Percentiles rank a stretch among this genome's conserved stretches.
phyloP scores from a whole-genome alignment of 1,140 invertebrate genomes.

The Mylabris phalerata region DNA sequence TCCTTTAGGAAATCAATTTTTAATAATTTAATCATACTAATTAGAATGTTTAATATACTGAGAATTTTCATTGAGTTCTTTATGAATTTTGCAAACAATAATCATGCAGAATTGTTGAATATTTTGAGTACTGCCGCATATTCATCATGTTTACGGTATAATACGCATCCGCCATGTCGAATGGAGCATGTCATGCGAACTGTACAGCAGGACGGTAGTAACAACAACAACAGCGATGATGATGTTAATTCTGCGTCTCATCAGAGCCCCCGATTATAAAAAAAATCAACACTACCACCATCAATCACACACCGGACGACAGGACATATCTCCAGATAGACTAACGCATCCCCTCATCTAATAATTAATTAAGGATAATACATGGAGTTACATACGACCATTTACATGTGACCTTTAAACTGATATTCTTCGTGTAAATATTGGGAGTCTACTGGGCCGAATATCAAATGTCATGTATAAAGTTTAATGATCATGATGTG shows the following conservation, averaged over 20 bases:
- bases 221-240: slow-evolving; percentile 3
- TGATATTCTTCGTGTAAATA: neutral
- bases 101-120: neutral
- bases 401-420: slow-evolving; percentile 15
- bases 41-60: neutral
- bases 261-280: slow-evolving; percentile 13
- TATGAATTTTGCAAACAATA: neutral
- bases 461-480: slow-evolving; percentile 3
- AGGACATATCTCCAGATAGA: too few relatives aligned
- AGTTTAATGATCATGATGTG: slow-evolving; percentile 2
- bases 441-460: slow-evolving; percentile 5
- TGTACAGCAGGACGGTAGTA: slow-evolving; percentile 20
- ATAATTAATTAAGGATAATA: slow-evolving; percentile 18
- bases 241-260: slow-evolving; percentile 28
- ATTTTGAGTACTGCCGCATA: slow-evolving; percentile 19
- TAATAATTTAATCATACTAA: neutral
- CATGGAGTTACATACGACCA: slow-evolving; percentile 2
- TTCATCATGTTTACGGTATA: slow-evolving; percentile 27
- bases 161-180: slow-evolving; percentile 33
- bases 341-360: slow-evolving; percentile 9
- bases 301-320: slow-evolving; percentile 2
- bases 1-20: neutral
- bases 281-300: slow-evolving; percentile 15
- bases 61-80: neutral
- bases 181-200: slow-evolving; percentile 31